Evolutionary conservation across 1,140 invertebrate species (phyloP), one percentile per base, ranked within the genome.

Genomic region (Polypedilum vanderplanki): DNA sequence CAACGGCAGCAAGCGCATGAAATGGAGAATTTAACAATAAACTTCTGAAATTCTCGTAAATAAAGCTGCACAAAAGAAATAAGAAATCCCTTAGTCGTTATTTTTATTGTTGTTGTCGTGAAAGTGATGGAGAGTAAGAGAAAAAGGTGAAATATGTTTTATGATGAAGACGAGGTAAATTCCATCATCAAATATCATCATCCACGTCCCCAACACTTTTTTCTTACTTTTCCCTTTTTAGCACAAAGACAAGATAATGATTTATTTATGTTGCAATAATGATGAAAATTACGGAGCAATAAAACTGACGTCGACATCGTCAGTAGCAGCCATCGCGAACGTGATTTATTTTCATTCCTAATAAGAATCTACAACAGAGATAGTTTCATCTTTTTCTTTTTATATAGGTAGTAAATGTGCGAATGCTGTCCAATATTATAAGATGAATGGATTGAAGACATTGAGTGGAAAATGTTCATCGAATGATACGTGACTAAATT

Each of bases 221-320:
- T 46, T 46, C 15, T 46, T 46, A 41, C 41, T 46, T 15, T 46
- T 5, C 41, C 15, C 2, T 8, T 46, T 46, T 46, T 46, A 46
- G 41, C 41, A 46, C 41, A 46, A 46, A 46, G 41, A 46, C 41
- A 46, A 46, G 41, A 46, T 46, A 46, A 46, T 46, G 41, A 46
- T 46, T 46, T 46, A 46, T 46, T 46, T 46, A 46, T 46, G 41
- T 46, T 46, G 41, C 41, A 46, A 46, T 46, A 46, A 46, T 46
- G 41, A 46, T 46, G 41, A 46, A 46, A 46, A 46, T 46, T 46
- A 46, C 41, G 41, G 41, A 15, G 41, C 41, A 46, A 46, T 46
- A 46, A 46, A 46, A 46, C 41, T 46, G 41, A 46, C 41, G 41
- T 46, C 41, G 41, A 46, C 41, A 46, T 46, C 41, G 41, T 46